These are phyloP conservation scores for Forbesichthys papilliferus DNA, from an alignment of 2,113 vertebrate species.

Conservation along the genomic window DNA sequence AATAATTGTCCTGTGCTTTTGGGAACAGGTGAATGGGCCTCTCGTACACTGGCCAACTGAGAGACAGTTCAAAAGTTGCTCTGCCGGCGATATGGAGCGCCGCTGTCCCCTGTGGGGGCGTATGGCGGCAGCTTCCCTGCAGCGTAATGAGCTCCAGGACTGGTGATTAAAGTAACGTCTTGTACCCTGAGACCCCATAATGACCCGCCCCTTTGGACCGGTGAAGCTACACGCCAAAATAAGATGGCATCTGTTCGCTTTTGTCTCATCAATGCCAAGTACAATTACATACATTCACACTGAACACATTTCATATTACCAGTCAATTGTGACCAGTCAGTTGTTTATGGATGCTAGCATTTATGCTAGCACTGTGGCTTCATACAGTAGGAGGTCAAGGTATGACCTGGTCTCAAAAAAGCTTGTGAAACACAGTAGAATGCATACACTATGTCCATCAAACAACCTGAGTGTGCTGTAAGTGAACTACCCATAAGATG, in stretches of 20 bases:
- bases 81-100: constrained; percentile 29
- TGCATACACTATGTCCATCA: neutral
- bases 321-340: neutral
- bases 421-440: neutral
- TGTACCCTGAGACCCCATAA: constrained; percentile 26
- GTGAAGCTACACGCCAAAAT: constrained; percentile 21
- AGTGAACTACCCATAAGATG: neutral
- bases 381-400: constrained; percentile 4
- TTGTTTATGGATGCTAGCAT: constrained; percentile 1
- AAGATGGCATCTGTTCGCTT: neutral
- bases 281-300: constrained; percentile 21
- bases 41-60: constrained; percentile 1
- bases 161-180: constrained; percentile 34
- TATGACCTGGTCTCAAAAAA: neutral
- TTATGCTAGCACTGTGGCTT: constrained; percentile 8
- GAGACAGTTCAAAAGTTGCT: constrained; percentile 30
- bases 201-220: constrained; percentile 18
- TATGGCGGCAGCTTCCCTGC: constrained; percentile 15
- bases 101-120: constrained; percentile 13
- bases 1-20: constrained; percentile 27
- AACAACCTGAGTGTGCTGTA: neutral
- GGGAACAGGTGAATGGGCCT: constrained; percentile 11
- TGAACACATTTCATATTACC: too few species aligned
- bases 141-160: constrained; percentile 26
- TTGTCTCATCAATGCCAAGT: constrained; percentile 33